Evolutionary conservation across 2,113 vertebrate genomes (phyloP).

Genomic region (Apeltes quadracus): DNA sequence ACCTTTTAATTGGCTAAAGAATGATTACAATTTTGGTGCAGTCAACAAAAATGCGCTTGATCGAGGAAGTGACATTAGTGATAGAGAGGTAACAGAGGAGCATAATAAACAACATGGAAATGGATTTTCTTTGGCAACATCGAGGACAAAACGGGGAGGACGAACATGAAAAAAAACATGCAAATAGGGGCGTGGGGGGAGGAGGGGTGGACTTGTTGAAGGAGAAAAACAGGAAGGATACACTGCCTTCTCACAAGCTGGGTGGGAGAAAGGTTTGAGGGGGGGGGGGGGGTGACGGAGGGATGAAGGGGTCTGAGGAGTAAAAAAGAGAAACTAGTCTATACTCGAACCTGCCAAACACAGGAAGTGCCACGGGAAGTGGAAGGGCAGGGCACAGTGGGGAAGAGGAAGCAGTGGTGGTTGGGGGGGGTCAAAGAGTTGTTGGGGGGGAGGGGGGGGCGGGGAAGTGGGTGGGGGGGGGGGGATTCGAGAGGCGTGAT

Average conservation of each 20-base stretch:
- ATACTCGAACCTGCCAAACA: conserved; percentile 81
- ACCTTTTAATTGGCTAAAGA: conserved; percentile 56
- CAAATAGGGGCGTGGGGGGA: conserved; percentile 67
- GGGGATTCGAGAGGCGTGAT: conserved; percentile 65
- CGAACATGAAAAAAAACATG: conserved; percentile 53
- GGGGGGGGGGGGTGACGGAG: conserved; percentile 39
- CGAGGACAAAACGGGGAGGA: conserved; percentile 42
- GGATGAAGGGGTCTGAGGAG: conserved; percentile 67
- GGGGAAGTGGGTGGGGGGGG: conserved; percentile 57
- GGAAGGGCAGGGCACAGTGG: conserved; percentile 67
- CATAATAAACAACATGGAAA: conserved; percentile 30
- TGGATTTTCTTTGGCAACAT: conserved; percentile 20
- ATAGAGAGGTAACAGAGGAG: conserved; percentile 61
- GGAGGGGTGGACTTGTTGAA: conserved; percentile 41
- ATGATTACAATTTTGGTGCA: conserved; percentile 47
- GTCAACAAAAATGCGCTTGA: conserved; percentile 49
- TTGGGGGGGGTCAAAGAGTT: conserved; percentile 67
- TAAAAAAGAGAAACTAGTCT: conserved; percentile 66
- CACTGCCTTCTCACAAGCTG: conserved; percentile 80
- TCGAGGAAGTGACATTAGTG: conserved; percentile 48
- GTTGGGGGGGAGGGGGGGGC: conserved; percentile 48
- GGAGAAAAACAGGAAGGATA: conserved; percentile 46
- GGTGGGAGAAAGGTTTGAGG: conserved; percentile 19
- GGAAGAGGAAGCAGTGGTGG: conserved; percentile 70
- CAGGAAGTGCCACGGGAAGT: conserved; percentile 79